Conservation (phyloP, 1,140 invertebrate species). For the Samia ricini region DNA sequence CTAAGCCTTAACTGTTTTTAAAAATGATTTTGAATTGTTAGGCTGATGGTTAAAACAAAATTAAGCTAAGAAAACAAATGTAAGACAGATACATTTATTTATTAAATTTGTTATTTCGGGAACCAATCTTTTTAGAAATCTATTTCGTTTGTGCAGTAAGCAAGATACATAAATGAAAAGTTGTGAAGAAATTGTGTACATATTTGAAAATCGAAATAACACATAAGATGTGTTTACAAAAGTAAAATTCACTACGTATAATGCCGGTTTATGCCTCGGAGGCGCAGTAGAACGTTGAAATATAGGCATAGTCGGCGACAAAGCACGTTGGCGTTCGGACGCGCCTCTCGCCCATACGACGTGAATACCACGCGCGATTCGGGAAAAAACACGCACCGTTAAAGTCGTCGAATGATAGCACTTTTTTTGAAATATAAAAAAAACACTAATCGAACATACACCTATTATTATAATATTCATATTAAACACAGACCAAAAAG, state of each 20-base stretch:
- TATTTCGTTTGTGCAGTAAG: not conserved
- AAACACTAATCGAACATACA: constrained; percentile 6
- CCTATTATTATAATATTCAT: not conserved
- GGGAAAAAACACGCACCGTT: constrained; percentile 25
- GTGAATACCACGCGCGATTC: constrained; percentile 40
- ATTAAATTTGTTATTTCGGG: not conserved
- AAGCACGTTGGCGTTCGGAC: constrained; percentile 43
- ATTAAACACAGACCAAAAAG: not conserved
- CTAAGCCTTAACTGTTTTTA: too few species aligned
- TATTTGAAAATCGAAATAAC: constrained; percentile 20
- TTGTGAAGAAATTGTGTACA: constrained; percentile 10
- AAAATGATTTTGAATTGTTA: too few species aligned
- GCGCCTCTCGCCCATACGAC: constrained; percentile 32
- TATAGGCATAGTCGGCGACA: constrained; percentile 50
- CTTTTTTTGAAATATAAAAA: constrained; percentile 19
- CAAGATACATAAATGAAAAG: constrained; percentile 3
- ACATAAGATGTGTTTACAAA: constrained; percentile 26
- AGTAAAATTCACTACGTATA: constrained; percentile 32
- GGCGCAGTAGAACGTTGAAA: constrained; percentile 8
- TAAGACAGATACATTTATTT: not conserved
- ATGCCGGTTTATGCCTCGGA: constrained; percentile 21
- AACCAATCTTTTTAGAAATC: not conserved
- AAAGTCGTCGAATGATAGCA: constrained; percentile 20
- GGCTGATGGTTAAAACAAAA: too few species aligned
- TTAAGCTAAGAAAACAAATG: too few species aligned